A percentile compares a stretch with the other conserved stretches of the same genome.
These are phyloP conservation scores for Acholoe squamosa DNA, from an alignment of 2,888 invertebrate genomes.

Conservation along the genomic window DNA sequence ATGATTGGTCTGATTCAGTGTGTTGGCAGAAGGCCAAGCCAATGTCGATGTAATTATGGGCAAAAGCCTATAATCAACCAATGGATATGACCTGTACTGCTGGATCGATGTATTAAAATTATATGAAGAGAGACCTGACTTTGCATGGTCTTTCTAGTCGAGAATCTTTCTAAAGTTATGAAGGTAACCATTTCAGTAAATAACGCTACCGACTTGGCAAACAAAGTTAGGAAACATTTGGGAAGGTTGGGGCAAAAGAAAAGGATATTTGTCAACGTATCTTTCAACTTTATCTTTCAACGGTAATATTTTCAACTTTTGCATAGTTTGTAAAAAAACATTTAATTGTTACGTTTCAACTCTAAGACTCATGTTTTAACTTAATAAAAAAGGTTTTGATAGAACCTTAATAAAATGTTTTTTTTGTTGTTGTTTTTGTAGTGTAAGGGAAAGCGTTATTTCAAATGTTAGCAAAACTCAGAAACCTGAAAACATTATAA, in stretches of 20 bases:
- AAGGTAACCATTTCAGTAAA: background rate
- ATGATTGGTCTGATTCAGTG: background rate
- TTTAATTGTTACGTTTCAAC: too few species aligned
- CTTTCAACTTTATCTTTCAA: too few species aligned
- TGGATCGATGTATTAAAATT: background rate
- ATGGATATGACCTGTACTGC: background rate
- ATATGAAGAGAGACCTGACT: background rate
- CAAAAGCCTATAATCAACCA: background rate
- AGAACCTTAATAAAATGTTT: too few species aligned
- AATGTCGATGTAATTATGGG: background rate
- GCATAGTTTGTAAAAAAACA: too few species aligned
- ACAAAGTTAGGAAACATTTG: background rate
- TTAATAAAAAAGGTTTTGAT: too few species aligned
- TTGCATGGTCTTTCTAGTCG: background rate
- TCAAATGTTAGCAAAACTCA: too few species aligned
- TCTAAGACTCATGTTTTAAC: too few species aligned
- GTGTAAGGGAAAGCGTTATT: too few species aligned
- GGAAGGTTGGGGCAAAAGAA: background rate
- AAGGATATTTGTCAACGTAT: background rate
- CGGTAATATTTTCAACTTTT: too few species aligned
- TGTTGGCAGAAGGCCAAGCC: background rate
- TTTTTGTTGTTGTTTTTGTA: too few species aligned
- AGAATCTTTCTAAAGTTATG: background rate
- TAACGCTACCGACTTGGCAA: too few species aligned
- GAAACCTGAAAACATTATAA: too few species aligned